These are phyloP conservation scores for Lophochroa leadbeateri DNA, from an alignment of 2,113 vertebrate species.

Conservation along the genomic window DNA sequence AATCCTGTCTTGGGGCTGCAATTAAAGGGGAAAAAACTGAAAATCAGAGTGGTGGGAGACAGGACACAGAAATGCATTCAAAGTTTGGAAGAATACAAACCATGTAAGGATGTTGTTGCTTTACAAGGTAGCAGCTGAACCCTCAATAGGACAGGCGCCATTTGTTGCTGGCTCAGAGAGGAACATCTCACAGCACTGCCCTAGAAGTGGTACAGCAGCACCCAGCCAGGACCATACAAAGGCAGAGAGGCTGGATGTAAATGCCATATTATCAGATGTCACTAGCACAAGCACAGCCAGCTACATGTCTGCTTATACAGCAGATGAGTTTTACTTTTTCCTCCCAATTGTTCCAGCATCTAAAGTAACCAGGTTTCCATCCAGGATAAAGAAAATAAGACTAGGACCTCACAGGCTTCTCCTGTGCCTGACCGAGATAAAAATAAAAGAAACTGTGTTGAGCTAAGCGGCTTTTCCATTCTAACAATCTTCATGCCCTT, in stretches of 20 bases:
- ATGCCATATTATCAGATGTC: background rate
- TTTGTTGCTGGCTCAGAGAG: background rate
- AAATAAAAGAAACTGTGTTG: constrained; percentile 38
- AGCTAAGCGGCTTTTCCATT: constrained; percentile 51
- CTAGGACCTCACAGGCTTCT: background rate
- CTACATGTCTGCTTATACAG: background rate
- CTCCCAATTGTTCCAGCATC: background rate
- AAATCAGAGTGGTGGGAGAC: background rate
- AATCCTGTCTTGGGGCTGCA: background rate
- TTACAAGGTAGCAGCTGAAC: background rate
- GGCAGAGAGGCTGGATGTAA: background rate
- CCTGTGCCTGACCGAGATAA: background rate
- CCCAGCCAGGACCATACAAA: background rate
- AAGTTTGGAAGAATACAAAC: background rate
- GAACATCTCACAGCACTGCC: background rate
- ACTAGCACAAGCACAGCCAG: background rate
- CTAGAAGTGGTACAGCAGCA: background rate
- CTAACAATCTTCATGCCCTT: constrained; percentile 46
- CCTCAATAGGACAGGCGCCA: background rate
- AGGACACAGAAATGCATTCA: background rate
- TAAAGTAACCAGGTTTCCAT: background rate
- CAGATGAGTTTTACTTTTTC: background rate
- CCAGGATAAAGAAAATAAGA: constrained; percentile 6
- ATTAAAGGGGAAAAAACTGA: background rate
- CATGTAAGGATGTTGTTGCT: background rate